Percentiles rank a stretch among this genome's conserved stretches.
phyloP scores from a whole-genome alignment of 2,797 vertebrate genomes.

The Acridotheres tristis region DNA sequence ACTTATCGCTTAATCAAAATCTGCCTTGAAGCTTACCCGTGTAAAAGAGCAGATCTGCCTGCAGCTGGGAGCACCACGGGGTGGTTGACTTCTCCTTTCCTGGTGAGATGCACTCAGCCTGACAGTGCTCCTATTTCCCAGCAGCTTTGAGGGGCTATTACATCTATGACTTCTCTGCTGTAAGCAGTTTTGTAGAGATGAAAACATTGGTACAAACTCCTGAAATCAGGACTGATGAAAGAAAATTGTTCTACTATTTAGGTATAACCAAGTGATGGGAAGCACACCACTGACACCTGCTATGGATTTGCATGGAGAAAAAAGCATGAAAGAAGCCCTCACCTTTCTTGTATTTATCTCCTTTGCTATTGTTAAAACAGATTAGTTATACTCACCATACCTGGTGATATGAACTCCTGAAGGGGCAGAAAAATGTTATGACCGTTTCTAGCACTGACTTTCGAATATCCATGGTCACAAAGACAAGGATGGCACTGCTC shows the following conservation, averaged over 20 bases:
- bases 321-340: not conserved
- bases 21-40: not conserved
- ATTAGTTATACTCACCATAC: not conserved
- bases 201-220: not conserved
- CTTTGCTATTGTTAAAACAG: not conserved
- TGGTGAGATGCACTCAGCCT: not conserved
- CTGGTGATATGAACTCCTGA: not conserved
- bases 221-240: not conserved
- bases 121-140: not conserved
- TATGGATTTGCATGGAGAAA: not conserved
- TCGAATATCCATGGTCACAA: not conserved
- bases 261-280: not conserved
- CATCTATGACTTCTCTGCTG: not conserved
- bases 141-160: not conserved
- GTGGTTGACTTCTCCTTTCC: not conserved
- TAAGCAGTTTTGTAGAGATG: not conserved
- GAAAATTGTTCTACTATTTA: not conserved
- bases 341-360: not conserved
- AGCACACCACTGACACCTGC: not conserved
- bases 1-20: not conserved
- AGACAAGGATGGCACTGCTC: not conserved
- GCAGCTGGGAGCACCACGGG: not conserved
- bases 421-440: not conserved
- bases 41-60: not conserved
- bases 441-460: rapidly evolving